Evolutionary conservation across 2,113 vertebrate species (phyloP).

Genomic region (Gadus macrocephalus): DNA sequence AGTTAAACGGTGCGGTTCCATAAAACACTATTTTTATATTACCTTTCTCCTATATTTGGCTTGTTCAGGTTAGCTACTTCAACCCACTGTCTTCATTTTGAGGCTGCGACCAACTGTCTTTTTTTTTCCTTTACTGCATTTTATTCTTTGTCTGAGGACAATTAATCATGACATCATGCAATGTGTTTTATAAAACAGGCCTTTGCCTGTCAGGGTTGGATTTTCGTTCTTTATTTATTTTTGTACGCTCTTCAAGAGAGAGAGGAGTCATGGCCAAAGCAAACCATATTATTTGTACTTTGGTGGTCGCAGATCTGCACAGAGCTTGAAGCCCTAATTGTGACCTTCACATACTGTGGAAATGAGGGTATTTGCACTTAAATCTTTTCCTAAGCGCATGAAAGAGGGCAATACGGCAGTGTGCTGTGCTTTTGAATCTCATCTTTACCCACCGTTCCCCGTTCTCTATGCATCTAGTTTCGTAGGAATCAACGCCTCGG

Average conservation of each 20-base stretch:
- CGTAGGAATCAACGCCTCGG: conserved; percentile 90
- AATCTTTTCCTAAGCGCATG: neutral
- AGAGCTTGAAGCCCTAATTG: conserved; percentile 37
- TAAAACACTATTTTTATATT: conserved; percentile 63
- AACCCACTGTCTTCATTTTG: conserved; percentile 50
- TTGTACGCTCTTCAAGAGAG: conserved; percentile 34
- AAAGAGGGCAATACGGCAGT: too few species aligned
- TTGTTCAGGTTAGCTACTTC: conserved; percentile 47
- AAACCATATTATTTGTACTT: conserved; percentile 37
- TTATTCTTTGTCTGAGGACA: conserved; percentile 61
- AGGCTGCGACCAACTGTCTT: conserved; percentile 42
- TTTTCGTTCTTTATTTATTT: neutral
- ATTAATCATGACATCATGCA: conserved; percentile 60
- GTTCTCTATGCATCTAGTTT: conserved; percentile 67
- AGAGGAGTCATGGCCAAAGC: conserved; percentile 52
- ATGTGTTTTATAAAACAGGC: conserved; percentile 62
- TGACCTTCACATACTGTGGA: conserved; percentile 39
- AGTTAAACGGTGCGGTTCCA: conserved; percentile 35
- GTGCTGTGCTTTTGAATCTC: too few species aligned
- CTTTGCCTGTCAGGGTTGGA: conserved; percentile 53
- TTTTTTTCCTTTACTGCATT: conserved; percentile 47
- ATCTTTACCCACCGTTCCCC: too few species aligned
- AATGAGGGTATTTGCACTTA: conserved; percentile 11
- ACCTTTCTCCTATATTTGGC: conserved; percentile 61
- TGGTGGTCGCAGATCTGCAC: conserved; percentile 13